Evolutionary conservation across 2,113 vertebrate species (phyloP).

Genomic region (Rhabdornis inornatus): DNA sequence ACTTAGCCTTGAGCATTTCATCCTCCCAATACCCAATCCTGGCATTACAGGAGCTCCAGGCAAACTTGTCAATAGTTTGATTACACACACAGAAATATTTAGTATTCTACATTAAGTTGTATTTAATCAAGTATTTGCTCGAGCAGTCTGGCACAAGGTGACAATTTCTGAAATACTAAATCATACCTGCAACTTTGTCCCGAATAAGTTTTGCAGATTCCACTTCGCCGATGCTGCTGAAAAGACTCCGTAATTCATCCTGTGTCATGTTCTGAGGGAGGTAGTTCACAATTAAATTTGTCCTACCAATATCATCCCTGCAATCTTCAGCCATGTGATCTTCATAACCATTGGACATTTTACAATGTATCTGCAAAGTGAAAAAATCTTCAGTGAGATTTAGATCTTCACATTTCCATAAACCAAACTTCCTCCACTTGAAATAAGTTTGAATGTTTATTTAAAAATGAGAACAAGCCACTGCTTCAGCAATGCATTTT

Average conservation of each 20-base stretch:
- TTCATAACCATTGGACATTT: conserved; percentile 99
- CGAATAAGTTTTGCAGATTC: conserved; percentile 98
- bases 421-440: neutral
- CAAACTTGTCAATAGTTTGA: neutral
- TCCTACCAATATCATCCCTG: conserved; percentile 89
- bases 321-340: conserved; percentile 97
- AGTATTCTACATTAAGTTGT: neutral
- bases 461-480: neutral
- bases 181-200: conserved; percentile 95
- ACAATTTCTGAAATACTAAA: neutral
- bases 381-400: neutral
- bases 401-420: neutral
- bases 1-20: neutral
- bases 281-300: conserved; percentile 98
- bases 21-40: neutral
- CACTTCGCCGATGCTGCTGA: conserved; percentile 96
- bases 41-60: neutral
- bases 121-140: neutral
- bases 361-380: conserved; percentile 79
- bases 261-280: conserved; percentile 98
- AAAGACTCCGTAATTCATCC: conserved; percentile 94
- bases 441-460: neutral
- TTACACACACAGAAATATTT: neutral
- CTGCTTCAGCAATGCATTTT: neutral
- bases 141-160: neutral